Percentiles rank a stretch among this genome's conserved stretches.
Evolutionary conservation across 2,113 vertebrate genomes (phyloP).

Genomic region (Gasterosteus nipponicus): DNA sequence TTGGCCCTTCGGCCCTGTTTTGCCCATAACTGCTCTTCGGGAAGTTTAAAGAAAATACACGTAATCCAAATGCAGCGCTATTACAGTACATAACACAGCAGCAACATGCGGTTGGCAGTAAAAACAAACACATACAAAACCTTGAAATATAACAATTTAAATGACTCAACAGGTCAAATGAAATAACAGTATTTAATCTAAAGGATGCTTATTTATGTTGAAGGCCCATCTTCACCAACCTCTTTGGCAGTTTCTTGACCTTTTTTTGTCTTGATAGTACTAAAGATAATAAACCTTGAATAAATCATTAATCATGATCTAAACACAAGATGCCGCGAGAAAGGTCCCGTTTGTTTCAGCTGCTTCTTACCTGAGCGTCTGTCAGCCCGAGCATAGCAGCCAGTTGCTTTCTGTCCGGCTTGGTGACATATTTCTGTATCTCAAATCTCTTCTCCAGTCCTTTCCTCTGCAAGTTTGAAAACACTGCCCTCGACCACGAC

Average conservation of each 20-base stretch:
- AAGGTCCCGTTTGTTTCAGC: conserved; percentile 28
- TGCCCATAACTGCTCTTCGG: not conserved
- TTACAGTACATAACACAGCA: not conserved
- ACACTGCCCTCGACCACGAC: conserved; percentile 97
- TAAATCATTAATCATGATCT: not conserved
- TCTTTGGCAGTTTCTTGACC: not conserved
- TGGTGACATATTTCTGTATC: conserved; percentile 99
- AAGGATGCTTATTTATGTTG: not conserved
- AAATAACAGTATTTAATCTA: not conserved
- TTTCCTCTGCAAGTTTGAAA: conserved; percentile 98
- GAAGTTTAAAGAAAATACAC: not conserved
- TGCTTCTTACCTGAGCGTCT: conserved; percentile 90
- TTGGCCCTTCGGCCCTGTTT: not conserved
- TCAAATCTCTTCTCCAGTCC: conserved; percentile 98
- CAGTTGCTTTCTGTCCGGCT: conserved; percentile 97
- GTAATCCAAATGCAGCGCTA: not conserved
- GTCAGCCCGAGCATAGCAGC: conserved; percentile 98
- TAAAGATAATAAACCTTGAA: not conserved
- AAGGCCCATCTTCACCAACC: not conserved
- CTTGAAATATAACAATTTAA: not conserved
- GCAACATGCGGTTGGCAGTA: not conserved
- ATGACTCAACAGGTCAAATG: not conserved
- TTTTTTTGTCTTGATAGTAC: not conserved
- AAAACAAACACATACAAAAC: not conserved
- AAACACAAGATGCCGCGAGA: not conserved